Conservation (phyloP, 2,797 vertebrate genomes). For the Macropodus opercularis region DNA sequence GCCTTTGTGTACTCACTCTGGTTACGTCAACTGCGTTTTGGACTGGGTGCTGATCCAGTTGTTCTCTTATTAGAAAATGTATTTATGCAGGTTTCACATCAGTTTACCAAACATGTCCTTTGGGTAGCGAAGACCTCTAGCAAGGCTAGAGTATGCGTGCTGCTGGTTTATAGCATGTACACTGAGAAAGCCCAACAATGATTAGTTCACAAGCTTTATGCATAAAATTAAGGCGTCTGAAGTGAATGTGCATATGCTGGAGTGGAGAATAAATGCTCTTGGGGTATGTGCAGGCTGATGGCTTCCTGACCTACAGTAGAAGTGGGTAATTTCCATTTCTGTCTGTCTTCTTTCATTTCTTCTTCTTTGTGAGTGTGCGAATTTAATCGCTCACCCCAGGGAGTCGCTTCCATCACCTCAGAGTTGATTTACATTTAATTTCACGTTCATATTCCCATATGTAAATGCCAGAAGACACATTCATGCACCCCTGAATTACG, state of each 20-base stretch:
- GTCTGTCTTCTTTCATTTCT: slow-evolving; percentile 1
- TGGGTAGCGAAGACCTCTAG: no score
- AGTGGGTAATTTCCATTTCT: slow-evolving; percentile 25
- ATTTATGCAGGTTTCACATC: no score
- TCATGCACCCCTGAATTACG: slow-evolving; percentile 72
- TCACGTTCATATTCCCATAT: slow-evolving; percentile 83
- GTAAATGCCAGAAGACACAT: slow-evolving; percentile 83
- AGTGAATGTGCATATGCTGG: slow-evolving; percentile 2
- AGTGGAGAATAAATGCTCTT: background rate
- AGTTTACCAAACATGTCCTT: no score
- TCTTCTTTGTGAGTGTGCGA: background rate
- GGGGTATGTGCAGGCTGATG: slow-evolving; percentile 11
- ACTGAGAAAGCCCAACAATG: background rate
- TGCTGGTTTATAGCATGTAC: background rate
- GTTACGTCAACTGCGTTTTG: no score
- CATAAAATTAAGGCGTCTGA: background rate
- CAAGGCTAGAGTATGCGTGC: background rate
- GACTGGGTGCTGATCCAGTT: no score
- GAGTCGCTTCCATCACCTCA: slow-evolving; percentile 74
- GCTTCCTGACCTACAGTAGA: slow-evolving; percentile 39
- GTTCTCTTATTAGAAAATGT: no score
- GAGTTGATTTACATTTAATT: slow-evolving; percentile 75
- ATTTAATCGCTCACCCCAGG: slow-evolving; percentile 66
- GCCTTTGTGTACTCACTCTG: no score
- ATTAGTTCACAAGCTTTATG: background rate